Base-by-base conservation (phyloP, 1,140 invertebrate genomes). In the Drosophila grimshawi region DNA sequence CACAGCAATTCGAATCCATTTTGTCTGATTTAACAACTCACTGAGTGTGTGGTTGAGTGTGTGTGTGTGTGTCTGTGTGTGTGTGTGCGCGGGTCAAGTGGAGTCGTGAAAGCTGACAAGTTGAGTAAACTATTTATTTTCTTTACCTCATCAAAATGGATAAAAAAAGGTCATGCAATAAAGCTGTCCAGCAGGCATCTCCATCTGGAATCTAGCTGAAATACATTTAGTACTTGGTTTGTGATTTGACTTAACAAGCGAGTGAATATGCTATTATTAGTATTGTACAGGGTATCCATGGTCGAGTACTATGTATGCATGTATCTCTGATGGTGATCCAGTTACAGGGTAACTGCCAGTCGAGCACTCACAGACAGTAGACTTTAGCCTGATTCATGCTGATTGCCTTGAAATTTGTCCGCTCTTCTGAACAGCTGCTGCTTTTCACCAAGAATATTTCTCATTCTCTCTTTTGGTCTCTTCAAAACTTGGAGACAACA, bases 11-110 rank as follows among this genome's bases (percentile, higher is more conserved):
- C 55, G 52, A 53, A 53, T 60, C 64, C 70, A 67, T 67, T 73
- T 67, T 66, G 70, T 53, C 19, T 37, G 62, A 66, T 72, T 72
- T 66, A 72, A 72, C 62, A 65, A 57, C 60, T 57, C 61, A 19
- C 55, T 67, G 55, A 30, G 27, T 30, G 27, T 41, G 35, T 37
- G 0, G 37, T 11, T 7, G 8, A 10, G 30, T 27, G 45, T 37
- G 45, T 19, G 7, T 46, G 55, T 11, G 27, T 32, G 7, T 53
- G 37, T 7, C 37, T 53, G 19, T 33, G 56, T 19, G 35, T n/a
- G 35, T 30, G 48, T 11, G 37, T 53, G 6, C 35, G 52, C 51
- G 53, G 32, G 64, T 57, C 64, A 66, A 66, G 43, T 66, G 53
- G 41, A 45, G 59, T 45, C 60, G 46, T 37, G 41, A 45, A 37